Evolutionary conservation across 2,888 invertebrate species (phyloP).

Genomic region (Ennomos erosarius): DNA sequence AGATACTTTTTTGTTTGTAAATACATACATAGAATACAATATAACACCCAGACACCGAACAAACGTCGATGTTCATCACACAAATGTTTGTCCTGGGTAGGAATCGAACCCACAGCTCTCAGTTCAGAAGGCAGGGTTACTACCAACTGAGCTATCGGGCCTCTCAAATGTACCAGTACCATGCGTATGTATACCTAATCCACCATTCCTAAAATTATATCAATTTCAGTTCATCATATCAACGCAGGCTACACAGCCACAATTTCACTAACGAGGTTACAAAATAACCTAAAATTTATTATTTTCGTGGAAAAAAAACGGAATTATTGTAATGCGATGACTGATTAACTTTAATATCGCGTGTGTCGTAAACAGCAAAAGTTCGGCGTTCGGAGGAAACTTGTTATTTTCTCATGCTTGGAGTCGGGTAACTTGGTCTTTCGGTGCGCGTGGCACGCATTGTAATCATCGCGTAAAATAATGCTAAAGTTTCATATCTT

Average conservation of each 20-base stretch:
- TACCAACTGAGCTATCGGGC: too few relatives aligned
- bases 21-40: too few relatives aligned
- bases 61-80: too few relatives aligned
- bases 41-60: too few relatives aligned
- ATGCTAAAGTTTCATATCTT: conserved; percentile 17
- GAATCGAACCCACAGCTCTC: too few relatives aligned
- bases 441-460: conserved; percentile 26
- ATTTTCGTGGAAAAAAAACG: conserved; percentile 33
- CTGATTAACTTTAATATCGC: conserved; percentile 53
- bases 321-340: conserved; percentile 40
- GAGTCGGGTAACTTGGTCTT: conserved; percentile 39
- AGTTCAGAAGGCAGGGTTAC: too few relatives aligned
- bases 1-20: too few relatives aligned
- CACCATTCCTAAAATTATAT: background rate
- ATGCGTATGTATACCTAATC: too few relatives aligned
- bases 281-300: conserved; percentile 13
- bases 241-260: background rate
- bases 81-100: too few relatives aligned
- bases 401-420: conserved; percentile 46
- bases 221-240: background rate
- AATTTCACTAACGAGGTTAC: background rate
- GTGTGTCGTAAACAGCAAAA: conserved; percentile 50
- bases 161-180: too few relatives aligned
- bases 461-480: conserved; percentile 27
- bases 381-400: conserved; percentile 49